These are phyloP conservation scores for Pelusios castaneus DNA, from an alignment of 2,113 vertebrate genomes.

Conservation along the genomic window DNA sequence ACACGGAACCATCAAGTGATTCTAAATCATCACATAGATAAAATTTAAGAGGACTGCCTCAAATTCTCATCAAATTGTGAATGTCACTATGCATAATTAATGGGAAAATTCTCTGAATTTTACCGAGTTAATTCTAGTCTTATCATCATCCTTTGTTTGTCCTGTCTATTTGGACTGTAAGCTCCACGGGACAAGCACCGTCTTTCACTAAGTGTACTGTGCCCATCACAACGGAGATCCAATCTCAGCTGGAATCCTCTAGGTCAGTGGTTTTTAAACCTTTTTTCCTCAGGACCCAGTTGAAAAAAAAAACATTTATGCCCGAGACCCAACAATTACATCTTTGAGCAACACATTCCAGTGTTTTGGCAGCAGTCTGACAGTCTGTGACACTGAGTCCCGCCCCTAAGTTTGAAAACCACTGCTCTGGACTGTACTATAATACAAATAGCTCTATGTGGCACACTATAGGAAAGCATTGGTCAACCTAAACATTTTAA, in stretches of 20 bases:
- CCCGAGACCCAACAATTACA: too few species aligned
- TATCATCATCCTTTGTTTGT: not conserved
- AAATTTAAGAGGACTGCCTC: constrained; percentile 6
- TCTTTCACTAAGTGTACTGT: not conserved
- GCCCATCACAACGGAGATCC: fast-evolving
- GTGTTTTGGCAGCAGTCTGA: too few species aligned
- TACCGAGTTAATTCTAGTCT: not conserved
- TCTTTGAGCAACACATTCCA: too few species aligned
- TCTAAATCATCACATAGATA: not conserved
- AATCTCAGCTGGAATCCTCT: not conserved
- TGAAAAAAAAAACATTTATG: too few species aligned
- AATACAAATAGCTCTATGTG: not conserved
- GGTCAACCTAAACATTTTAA: fast-evolving
- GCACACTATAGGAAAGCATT: not conserved
- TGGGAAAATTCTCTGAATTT: not conserved
- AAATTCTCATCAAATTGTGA: not conserved
- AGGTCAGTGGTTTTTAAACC: not conserved
- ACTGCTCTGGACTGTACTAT: fast-evolving
- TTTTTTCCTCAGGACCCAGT: too few species aligned
- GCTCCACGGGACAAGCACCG: not conserved
- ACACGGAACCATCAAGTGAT: not conserved
- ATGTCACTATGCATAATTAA: not conserved
- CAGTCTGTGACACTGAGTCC: too few species aligned
- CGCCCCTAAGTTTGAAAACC: too few species aligned
- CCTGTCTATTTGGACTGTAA: not conserved